These are phyloP conservation scores for Sarcophaga caerulescens DNA, from an alignment of 2,888 invertebrate species.

Conservation along the genomic window DNA sequence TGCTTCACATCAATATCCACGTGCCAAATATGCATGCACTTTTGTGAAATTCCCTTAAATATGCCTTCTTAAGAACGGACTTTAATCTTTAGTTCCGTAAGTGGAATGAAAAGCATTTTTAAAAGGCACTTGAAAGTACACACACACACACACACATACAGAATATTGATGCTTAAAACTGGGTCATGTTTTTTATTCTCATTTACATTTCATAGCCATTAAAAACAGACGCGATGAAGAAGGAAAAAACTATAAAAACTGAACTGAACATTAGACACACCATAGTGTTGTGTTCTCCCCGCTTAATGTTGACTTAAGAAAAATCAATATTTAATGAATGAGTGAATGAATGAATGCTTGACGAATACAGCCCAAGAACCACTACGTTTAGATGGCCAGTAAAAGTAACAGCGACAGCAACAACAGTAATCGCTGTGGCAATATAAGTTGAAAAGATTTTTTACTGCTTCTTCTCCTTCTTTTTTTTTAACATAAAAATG, in stretches of 20 bases:
- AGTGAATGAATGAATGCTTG: background rate
- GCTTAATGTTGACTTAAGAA: background rate
- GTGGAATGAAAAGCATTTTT: too few relatives aligned
- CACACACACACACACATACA: too few relatives aligned
- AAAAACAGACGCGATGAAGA: background rate
- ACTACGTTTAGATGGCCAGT: background rate
- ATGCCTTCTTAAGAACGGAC: too few relatives aligned
- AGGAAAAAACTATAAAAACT: background rate
- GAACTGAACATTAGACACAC: background rate
- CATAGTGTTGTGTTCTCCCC: background rate
- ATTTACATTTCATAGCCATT: constrained; percentile 21
- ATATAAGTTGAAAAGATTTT: background rate
- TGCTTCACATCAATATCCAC: too few relatives aligned
- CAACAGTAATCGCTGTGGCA: background rate
- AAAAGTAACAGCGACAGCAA: background rate
- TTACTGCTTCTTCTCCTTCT: too few relatives aligned
- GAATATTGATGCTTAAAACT: constrained; percentile 24
- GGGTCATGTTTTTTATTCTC: constrained; percentile 44
- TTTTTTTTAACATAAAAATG: background rate
- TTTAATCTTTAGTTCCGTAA: too few relatives aligned
- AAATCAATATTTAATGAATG: background rate
- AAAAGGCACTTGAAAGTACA: too few relatives aligned
- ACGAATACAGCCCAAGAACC: background rate
- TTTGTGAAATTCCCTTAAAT: too few relatives aligned
- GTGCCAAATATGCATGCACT: too few relatives aligned